A percentile compares a stretch with the other conserved stretches of the same genome.
phyloP scores from a whole-genome alignment of 2,888 invertebrate genomes.

The Amorpha juglandis region DNA sequence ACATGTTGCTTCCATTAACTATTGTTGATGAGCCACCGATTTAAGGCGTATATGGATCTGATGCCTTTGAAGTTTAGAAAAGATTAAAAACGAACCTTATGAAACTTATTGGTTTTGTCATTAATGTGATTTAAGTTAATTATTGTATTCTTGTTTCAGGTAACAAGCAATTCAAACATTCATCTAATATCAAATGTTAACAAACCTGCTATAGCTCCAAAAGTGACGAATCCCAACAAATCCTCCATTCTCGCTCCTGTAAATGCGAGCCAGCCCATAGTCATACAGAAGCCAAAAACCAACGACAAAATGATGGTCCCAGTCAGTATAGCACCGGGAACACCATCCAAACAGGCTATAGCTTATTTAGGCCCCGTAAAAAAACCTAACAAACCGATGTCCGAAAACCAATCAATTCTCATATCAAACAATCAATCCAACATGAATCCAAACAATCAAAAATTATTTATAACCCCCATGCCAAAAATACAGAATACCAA shows the following conservation, averaged over 20 bases:
- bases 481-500: constrained; percentile 84
- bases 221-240: constrained; percentile 64
- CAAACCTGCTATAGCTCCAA: constrained; percentile 75
- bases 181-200: constrained; percentile 75
- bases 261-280: constrained; percentile 78
- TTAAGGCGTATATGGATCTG: too few species aligned
- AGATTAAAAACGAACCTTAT: too few species aligned
- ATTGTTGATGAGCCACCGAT: too few species aligned
- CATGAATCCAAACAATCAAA: constrained; percentile 76
- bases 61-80: too few species aligned
- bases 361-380: constrained; percentile 84
- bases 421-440: constrained; percentile 76
- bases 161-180: constrained; percentile 71
- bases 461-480: constrained; percentile 84
- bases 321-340: constrained; percentile 71
- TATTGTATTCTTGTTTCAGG: constrained; percentile 67
- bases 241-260: constrained; percentile 72
- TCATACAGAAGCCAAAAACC: constrained; percentile 82
- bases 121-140: too few species aligned
- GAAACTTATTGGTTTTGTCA: too few species aligned
- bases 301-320: constrained; percentile 79
- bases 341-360: constrained; percentile 75
- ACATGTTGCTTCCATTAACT: too few species aligned
- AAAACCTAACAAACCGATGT: constrained; percentile 69
- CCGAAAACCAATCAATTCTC: constrained; percentile 75